A percentile compares a stretch with the other conserved stretches of the same genome.
Evolutionary conservation across 2,113 vertebrate species (phyloP).

Genomic region (Megaceryle torquata): DNA sequence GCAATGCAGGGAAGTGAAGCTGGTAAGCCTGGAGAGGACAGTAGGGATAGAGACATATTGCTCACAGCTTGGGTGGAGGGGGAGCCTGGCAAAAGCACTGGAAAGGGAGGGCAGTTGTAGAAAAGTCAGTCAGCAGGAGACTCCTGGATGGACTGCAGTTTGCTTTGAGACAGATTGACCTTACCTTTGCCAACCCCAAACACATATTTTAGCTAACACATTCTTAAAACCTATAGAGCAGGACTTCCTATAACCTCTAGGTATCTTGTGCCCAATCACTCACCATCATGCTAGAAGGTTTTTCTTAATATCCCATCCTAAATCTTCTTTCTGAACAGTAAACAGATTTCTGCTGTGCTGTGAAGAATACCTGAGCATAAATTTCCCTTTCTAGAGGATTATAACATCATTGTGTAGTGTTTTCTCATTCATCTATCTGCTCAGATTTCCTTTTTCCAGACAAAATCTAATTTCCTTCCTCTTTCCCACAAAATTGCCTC

Average conservation of each 20-base stretch:
- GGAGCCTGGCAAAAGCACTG: not conserved
- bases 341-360: not conserved
- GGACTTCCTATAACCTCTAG: not conserved
- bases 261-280: not conserved
- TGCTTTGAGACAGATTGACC: not conserved
- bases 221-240: not conserved
- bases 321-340: not conserved
- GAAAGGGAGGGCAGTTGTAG: not conserved
- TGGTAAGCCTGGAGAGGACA: not conserved
- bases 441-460: not conserved
- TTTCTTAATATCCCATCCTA: not conserved
- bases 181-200: not conserved
- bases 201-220: not conserved
- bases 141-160: not conserved
- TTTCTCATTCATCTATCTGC: not conserved
- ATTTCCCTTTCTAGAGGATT: not conserved
- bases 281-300: not conserved
- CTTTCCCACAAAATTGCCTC: not conserved
- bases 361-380: not conserved
- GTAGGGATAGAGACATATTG: not conserved
- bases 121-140: not conserved
- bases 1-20: not conserved
- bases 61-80: not conserved
- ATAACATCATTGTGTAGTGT: not conserved
- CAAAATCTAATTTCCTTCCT: not conserved